Percentiles rank a stretch among this genome's conserved stretches.
Conservation (phyloP, 2,888 invertebrate genomes). For the Dysmachus trigonus region DNA sequence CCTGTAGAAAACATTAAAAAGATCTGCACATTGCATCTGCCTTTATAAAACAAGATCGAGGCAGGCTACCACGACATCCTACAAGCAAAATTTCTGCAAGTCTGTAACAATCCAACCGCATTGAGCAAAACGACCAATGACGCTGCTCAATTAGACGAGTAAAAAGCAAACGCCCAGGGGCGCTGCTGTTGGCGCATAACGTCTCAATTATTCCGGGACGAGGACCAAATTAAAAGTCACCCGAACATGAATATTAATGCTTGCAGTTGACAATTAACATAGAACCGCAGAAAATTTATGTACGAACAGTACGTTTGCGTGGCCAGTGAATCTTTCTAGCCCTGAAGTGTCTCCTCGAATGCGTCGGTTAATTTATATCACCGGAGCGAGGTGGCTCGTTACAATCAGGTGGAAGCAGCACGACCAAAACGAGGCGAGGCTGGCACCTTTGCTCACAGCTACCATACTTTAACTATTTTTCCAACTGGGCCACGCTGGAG, state of each 20-base stretch:
- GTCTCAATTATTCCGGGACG: conserved; percentile 29
- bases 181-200: conserved; percentile 7
- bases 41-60: background rate
- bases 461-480: conserved; percentile 18
- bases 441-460: conserved; percentile 2
- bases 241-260: conserved; percentile 54
- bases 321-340: conserved; percentile 20
- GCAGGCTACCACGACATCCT: background rate
- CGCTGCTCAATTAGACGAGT: background rate
- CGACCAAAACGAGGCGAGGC: background rate
- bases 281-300: conserved; percentile 42
- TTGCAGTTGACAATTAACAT: conserved; percentile 53
- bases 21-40: background rate
- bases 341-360: conserved; percentile 17
- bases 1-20: background rate
- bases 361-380: conserved; percentile 35
- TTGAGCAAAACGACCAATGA: background rate
- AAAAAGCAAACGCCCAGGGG: background rate
- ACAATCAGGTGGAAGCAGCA: conserved; percentile 12
- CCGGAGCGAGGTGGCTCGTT: background rate
- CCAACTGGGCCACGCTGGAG: background rate
- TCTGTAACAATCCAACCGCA: background rate
- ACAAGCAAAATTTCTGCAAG: background rate
- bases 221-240: conserved; percentile 52
- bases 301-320: conserved; percentile 29